These are phyloP conservation scores for Margaritifera margaritifera DNA, from an alignment of 2,888 invertebrate genomes.

Conservation along the genomic window DNA sequence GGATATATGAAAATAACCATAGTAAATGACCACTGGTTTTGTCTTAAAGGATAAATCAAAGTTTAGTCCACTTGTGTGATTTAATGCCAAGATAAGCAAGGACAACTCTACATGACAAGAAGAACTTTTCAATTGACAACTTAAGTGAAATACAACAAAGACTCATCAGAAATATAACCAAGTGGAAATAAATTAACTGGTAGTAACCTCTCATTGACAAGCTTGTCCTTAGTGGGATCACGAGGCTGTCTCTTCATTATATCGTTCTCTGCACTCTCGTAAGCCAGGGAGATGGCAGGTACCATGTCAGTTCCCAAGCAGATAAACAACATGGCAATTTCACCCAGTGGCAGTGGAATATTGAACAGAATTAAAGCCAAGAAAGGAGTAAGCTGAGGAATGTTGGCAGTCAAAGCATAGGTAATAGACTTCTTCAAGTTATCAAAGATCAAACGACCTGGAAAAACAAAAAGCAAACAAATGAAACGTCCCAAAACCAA, in stretches of 20 bases:
- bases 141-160: too few relatives aligned
- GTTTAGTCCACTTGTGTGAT: too few relatives aligned
- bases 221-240: conserved; percentile 91
- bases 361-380: conserved; percentile 96
- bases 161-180: too few relatives aligned
- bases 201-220: conserved; percentile 92
- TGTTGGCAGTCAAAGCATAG: conserved; percentile 96
- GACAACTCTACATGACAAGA: too few relatives aligned
- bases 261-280: conserved; percentile 92
- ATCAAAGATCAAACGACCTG: conserved; percentile 88
- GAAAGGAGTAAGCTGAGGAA: conserved; percentile 98
- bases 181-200: neutral
- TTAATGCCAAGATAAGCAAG: too few relatives aligned
- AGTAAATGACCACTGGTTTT: too few relatives aligned
- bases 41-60: too few relatives aligned
- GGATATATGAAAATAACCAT: too few relatives aligned
- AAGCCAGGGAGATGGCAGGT: conserved; percentile 93
- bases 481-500: too few relatives aligned
- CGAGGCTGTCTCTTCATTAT: conserved; percentile 95
- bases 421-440: conserved; percentile 99
- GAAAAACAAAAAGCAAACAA: conserved; percentile 14
- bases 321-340: conserved; percentile 98
- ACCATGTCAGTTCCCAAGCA: conserved; percentile 99
- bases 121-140: too few relatives aligned
- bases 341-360: conserved; percentile 94